Conservation (phyloP, 2,113 vertebrate species). For the Lontra canadensis region DNA sequence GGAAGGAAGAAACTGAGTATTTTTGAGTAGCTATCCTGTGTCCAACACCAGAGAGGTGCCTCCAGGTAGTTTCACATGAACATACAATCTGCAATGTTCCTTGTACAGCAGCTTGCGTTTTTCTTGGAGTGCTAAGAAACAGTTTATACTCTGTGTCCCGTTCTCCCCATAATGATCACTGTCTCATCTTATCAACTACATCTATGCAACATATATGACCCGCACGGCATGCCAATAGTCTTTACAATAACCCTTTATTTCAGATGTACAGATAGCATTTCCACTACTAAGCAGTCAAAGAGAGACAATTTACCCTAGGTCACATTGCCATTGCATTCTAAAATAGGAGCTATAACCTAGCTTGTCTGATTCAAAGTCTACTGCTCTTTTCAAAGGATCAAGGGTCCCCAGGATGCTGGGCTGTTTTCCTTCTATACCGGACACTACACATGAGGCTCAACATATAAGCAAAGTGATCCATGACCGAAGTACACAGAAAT, state of each 20-base stretch:
- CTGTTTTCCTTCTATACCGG: background rate
- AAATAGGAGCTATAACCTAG: background rate
- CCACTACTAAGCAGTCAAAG: background rate
- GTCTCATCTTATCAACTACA: background rate
- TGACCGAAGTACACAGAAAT: background rate
- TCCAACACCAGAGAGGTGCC: background rate
- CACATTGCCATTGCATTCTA: background rate
- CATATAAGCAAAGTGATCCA: background rate
- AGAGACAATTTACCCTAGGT: background rate
- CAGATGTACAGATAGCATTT: background rate
- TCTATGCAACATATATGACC: background rate
- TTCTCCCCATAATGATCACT: rapidly evolving
- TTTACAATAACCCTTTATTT: background rate
- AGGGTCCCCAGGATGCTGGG: background rate
- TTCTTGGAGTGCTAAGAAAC: background rate
- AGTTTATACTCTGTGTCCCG: background rate
- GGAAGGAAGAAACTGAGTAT: background rate
- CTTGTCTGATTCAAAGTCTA: background rate
- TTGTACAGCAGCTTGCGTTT: background rate
- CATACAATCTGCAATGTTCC: background rate
- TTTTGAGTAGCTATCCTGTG: background rate
- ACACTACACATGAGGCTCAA: background rate
- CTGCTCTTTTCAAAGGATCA: background rate
- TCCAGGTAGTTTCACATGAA: background rate
- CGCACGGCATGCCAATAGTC: background rate